Evolutionary conservation across 2,888 invertebrate species (phyloP), one percentile per base, ranked within the genome.

Genomic region (Malthinus seriepunctatus): DNA sequence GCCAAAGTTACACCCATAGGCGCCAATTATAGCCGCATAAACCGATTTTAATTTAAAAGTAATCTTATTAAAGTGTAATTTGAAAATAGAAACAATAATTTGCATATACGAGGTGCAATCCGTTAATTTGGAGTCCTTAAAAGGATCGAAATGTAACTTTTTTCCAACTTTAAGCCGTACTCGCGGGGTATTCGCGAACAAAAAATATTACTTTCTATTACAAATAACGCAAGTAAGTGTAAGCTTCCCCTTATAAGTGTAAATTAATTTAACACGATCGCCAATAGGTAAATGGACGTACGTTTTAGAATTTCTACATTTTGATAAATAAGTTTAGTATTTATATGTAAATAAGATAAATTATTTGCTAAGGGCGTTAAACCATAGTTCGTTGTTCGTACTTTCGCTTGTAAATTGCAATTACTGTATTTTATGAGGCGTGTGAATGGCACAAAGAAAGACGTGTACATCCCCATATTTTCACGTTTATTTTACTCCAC

Each of bases 341-440:
- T 23, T 42, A 42, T 15, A 42, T 15, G 39, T 42, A 42, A 42
- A 23, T 42, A 23, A 23, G 23, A 23, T n/a, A 15, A 23, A 42
- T 42, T 42, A 42, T 42, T 23, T 23, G 23, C 32, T 14, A 42
- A 51, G 51, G 39, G 42, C 39, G 42, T 51, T 51, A 51, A 38
- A 51, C 51, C n/a, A 23, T 23, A 23, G 23, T 38, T 32, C 32
- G 14, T n/a, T 32, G 8, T 34, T 39, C 32, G 12, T 34, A 51
- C 51, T 51, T 51, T 51, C 51, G 32, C 51, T 42, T 51, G 15
- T 51, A 51, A 31, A 33, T 44, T 31, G 42, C 23, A 51, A 51
- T 51, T 51, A 51, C 15, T 33, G 34, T 23, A 51, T 42, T 51
- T 51, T 51, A 51, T 51, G 51, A 51, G 42, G 51, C 51, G 51